phyloP scores from a whole-genome alignment of 2,113 vertebrate species.

The Tragelaphus imberbis region DNA sequence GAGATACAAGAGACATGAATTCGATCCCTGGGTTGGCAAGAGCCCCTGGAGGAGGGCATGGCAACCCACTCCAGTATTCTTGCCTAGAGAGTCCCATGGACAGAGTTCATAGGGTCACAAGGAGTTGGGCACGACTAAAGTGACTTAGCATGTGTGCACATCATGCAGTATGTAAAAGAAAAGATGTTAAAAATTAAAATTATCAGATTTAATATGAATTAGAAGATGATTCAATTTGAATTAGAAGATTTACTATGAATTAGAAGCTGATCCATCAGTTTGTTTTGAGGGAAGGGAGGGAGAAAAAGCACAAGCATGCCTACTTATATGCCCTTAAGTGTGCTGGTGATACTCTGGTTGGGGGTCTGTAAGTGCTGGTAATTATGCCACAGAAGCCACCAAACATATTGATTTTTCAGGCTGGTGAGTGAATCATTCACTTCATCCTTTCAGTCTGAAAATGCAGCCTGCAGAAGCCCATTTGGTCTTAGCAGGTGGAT shows the following conservation, averaged over 20 bases:
- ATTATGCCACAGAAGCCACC: background rate
- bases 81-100: background rate
- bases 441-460: conserved; percentile 22
- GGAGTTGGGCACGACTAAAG: background rate
- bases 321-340: background rate
- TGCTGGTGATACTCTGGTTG: background rate
- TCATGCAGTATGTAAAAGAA: background rate
- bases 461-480: conserved; percentile 3
- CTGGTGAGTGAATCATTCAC: conserved; percentile 45
- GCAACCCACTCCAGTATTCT: background rate
- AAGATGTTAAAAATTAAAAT: background rate
- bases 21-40: background rate
- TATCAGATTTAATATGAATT: background rate
- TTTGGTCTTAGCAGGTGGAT: conserved; percentile 5
- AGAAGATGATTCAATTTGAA: background rate
- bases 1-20: background rate
- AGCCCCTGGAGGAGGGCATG: background rate
- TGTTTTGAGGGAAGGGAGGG: background rate
- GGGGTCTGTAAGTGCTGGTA: background rate
- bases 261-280: background rate
- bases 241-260: background rate
- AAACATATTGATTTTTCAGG: conserved; percentile 20
- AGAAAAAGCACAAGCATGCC: background rate
- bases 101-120: background rate
- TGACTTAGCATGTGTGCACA: background rate